Percentiles rank a stretch among this genome's conserved stretches.
Evolutionary conservation across 2,888 invertebrate species (phyloP).

Genomic region (Fragum fragum): DNA sequence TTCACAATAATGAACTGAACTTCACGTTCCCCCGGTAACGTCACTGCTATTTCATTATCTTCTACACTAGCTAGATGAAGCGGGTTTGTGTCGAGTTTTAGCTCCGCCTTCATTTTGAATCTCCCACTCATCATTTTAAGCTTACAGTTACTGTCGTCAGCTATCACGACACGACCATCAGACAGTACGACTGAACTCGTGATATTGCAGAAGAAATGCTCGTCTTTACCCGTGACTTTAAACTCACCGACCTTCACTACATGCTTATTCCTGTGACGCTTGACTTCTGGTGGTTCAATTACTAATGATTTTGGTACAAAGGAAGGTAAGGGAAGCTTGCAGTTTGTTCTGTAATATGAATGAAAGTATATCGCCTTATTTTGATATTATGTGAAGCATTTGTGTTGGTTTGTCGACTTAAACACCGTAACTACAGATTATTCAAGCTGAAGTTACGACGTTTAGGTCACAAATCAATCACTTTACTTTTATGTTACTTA

Average conservation of each 20-base stretch:
- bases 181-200: slow-evolving; percentile 56
- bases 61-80: slow-evolving; percentile 49
- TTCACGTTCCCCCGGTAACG: slow-evolving; percentile 56
- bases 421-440: too few relatives aligned
- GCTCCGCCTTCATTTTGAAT: slow-evolving; percentile 42
- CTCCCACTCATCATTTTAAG: slow-evolving; percentile 48
- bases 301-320: slow-evolving; percentile 48
- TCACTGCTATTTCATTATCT: slow-evolving; percentile 46
- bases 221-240: slow-evolving; percentile 43
- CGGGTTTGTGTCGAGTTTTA: slow-evolving; percentile 55
- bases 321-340: slow-evolving; percentile 40
- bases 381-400: too few relatives aligned
- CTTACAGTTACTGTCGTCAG: slow-evolving; percentile 65
- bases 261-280: slow-evolving; percentile 51
- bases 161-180: slow-evolving; percentile 52
- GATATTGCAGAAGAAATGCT: slow-evolving; percentile 59
- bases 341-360: slow-evolving; percentile 49
- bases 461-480: too few relatives aligned
- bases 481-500: too few relatives aligned
- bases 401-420: too few relatives aligned
- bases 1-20: slow-evolving; percentile 43
- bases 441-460: too few relatives aligned
- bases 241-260: slow-evolving; percentile 52
- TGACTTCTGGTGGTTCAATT: slow-evolving; percentile 29
- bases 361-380: too few relatives aligned